Conservation (phyloP, 2,113 vertebrate species). For the Oceanodroma tethys region DNA sequence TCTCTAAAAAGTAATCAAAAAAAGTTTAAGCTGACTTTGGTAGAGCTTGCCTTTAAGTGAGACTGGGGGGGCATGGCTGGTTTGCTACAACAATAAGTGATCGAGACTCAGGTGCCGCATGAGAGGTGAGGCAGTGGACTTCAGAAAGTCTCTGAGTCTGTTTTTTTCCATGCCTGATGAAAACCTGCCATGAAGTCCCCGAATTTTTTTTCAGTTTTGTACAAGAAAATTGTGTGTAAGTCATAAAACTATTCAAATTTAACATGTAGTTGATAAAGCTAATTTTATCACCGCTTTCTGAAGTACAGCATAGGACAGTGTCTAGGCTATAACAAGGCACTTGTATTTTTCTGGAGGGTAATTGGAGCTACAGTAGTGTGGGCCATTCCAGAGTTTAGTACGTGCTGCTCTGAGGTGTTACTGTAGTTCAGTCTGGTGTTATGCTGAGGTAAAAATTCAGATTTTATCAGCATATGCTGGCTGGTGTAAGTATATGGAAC, state of each 20-base stretch:
- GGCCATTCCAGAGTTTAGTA: neutral
- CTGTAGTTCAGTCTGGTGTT: neutral
- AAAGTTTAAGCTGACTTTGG: neutral
- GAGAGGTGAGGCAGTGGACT: neutral
- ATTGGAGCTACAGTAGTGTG: neutral
- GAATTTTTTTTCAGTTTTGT: neutral
- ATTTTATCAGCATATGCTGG: neutral
- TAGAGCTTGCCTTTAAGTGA: neutral
- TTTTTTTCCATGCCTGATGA: neutral
- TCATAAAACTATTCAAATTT: neutral
- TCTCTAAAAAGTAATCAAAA: neutral
- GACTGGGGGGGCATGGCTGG: neutral
- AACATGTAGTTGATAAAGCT: neutral
- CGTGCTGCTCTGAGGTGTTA: neutral
- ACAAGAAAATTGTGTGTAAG: neutral
- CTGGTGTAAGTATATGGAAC: neutral
- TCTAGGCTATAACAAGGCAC: neutral
- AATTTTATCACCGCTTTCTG: neutral
- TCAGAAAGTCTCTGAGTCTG: neutral
- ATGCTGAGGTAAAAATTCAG: neutral
- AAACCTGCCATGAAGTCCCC: neutral
- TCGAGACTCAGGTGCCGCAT: neutral
- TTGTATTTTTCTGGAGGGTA: neutral
- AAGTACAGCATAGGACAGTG: neutral
- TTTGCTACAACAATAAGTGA: neutral